Conservation (phyloP, 1,140 invertebrate species). For the Saccostrea glomerata region DNA sequence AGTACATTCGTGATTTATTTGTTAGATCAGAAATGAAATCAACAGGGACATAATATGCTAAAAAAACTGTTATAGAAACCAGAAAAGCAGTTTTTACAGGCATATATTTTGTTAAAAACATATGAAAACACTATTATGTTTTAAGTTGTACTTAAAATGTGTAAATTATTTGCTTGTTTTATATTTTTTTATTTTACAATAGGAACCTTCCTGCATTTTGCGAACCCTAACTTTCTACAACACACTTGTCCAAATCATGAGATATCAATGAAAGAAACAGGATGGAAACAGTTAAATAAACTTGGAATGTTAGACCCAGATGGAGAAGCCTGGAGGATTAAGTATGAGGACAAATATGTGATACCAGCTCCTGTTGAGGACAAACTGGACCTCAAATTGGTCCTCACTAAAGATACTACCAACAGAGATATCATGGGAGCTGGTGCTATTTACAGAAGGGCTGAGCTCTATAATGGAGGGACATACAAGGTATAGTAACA, state of each 20-base stretch:
- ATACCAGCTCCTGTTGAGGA: slow-evolving; percentile 38
- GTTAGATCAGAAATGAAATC: too few species aligned
- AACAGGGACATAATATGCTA: too few species aligned
- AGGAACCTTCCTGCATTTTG: slow-evolving; percentile 62
- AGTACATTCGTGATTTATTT: too few species aligned
- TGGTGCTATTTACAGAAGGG: slow-evolving; percentile 56
- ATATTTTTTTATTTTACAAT: not conserved
- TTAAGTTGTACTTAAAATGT: too few species aligned
- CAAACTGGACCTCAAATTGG: slow-evolving; percentile 58
- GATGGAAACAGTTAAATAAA: slow-evolving; percentile 52
- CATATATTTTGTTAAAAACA: too few species aligned
- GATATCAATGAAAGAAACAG: slow-evolving; percentile 39
- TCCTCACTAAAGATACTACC: slow-evolving; percentile 44
- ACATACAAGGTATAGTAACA: slow-evolving; percentile 58
- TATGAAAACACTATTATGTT: too few species aligned
- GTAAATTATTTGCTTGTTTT: too few species aligned
- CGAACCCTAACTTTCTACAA: slow-evolving; percentile 33
- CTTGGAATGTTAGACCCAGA: slow-evolving; percentile 44
- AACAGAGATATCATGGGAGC: slow-evolving; percentile 54
- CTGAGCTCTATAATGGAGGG: slow-evolving; percentile 60
- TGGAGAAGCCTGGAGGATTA: slow-evolving; percentile 51
- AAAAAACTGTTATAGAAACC: too few species aligned
- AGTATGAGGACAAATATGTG: slow-evolving; percentile 50
- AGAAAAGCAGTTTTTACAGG: too few species aligned
- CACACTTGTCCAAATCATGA: slow-evolving; percentile 57